phyloP scores from a whole-genome alignment of 2,888 invertebrate genomes.

The Nemotelus nigrinus region DNA sequence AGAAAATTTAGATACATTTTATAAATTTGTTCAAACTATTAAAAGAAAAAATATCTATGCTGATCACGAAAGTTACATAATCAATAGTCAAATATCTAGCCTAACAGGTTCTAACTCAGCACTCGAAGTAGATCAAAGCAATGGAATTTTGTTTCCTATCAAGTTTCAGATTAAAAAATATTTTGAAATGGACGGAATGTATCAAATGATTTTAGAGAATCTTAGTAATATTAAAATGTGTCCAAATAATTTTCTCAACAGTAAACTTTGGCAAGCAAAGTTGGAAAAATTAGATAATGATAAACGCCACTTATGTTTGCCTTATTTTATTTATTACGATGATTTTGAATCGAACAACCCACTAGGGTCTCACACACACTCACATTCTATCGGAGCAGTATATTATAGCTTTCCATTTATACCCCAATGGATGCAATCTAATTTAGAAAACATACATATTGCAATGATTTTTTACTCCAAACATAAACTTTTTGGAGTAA shows the following conservation, averaged over 20 bases:
- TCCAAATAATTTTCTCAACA: background rate
- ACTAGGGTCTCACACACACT: slow-evolving; percentile 3
- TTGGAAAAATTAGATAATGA: background rate
- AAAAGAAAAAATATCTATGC: too few species aligned
- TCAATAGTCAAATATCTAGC: background rate
- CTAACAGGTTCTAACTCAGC: background rate
- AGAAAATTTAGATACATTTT: too few species aligned
- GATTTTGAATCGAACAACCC: background rate
- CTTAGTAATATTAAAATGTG: background rate
- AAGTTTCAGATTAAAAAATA: background rate
- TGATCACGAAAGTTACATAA: background rate
- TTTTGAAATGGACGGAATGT: background rate
- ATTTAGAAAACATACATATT: background rate
- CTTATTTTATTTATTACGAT: slow-evolving; percentile 7
- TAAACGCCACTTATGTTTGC: background rate
- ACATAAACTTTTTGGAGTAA: too few species aligned
- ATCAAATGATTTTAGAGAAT: background rate
- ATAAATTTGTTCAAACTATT: too few species aligned
- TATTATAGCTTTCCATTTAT: slow-evolving; percentile 1
- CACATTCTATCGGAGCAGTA: background rate
- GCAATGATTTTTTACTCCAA: background rate
- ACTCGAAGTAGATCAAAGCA: background rate
- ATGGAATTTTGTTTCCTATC: background rate
- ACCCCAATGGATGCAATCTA: slow-evolving; percentile 13
- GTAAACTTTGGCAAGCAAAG: background rate